These are phyloP conservation scores for Hemistola chrysoprasaria DNA, from an alignment of 2,888 invertebrate genomes.

Conservation along the genomic window DNA sequence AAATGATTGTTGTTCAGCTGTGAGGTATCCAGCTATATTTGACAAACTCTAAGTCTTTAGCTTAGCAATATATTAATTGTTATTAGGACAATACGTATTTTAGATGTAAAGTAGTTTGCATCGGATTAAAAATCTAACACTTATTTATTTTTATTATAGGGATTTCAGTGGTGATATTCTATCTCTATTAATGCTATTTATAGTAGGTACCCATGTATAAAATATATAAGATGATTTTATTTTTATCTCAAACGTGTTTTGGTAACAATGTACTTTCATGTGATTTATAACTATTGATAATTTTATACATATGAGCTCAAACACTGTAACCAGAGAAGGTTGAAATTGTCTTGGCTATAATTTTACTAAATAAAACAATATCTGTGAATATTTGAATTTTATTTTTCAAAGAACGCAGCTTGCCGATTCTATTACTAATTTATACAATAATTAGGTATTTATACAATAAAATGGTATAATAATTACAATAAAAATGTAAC, in stretches of 20 bases:
- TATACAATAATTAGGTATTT: conserved; percentile 2
- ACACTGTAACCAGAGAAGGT: conserved; percentile 56
- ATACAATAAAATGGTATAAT: too few species aligned
- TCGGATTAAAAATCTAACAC: conserved; percentile 25
- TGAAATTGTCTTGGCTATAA: conserved; percentile 71
- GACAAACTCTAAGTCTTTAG: conserved; percentile 35
- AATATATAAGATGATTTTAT: conserved; percentile 43
- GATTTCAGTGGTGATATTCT: conserved; percentile 63
- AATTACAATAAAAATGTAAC: too few species aligned
- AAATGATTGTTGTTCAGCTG: too few species aligned
- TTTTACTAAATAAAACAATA: conserved; percentile 76
- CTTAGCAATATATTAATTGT: conserved; percentile 32
- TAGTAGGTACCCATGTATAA: conserved; percentile 46
- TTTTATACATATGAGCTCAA: conserved; percentile 72
- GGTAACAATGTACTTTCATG: conserved; percentile 61
- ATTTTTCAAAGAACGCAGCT: too few species aligned
- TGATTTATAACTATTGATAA: conserved; percentile 76
- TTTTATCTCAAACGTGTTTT: conserved; percentile 55
- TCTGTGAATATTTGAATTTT: conserved; percentile 38
- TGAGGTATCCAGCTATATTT: too few species aligned
- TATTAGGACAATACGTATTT: conserved; percentile 33
- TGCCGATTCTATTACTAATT: conserved; percentile 6
- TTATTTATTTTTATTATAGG: conserved; percentile 8
- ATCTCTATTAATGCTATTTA: conserved; percentile 53
- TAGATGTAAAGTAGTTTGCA: conserved; percentile 22